Base-by-base conservation (phyloP, 2,888 invertebrate genomes). In the Pyrgus malvae region DNA sequence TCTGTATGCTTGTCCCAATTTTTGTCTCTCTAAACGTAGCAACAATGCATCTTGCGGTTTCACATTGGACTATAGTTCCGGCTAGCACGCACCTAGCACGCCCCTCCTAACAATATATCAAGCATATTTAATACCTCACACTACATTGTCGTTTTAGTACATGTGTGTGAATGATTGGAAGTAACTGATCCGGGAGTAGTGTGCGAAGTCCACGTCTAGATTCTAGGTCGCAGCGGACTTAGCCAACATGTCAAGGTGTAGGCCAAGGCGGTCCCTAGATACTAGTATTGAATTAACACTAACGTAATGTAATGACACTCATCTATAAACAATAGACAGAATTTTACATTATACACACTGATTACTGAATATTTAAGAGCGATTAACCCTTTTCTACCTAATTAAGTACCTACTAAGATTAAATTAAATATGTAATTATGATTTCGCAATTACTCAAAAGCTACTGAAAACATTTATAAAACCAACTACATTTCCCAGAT, bases 41-140 rank as follows among this genome's bases (percentile, higher is more conserved):
- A n/a, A n/a, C n/a, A n/a, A n/a, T n/a, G n/a, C n/a, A n/a, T n/a
- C 35, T 35, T 65, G 51, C 56, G 50, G 57, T 56, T 61, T 58
- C 46, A 45, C 60, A 59, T 61, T 56, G 48, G 61, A 45, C 35
- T 42, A 56, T 33, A 74, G 76, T 76, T 80, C 80, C 77, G 78
- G 75, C 74, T 78, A 68, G 72, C 69, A 67, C 16, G 38, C 27
- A 37, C 21, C 44, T 48, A 48, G 38, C 55, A 35, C 29, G 49
- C 31, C 16, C 27, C 14, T 41, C 31, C 33, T 41, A 35, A 48
- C 42, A 33, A 38, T 31, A 33, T 12, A 50, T n/a, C 19, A 42
- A 51, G 42, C 25, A 29, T 35, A 38, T n/a, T 37, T 35, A 35
- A 50, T 25, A 50, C 6, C 41, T 42, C 11, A 21, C 21, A 31